Evolutionary conservation across 2,113 vertebrate genomes (phyloP), one percentile per base, ranked within the genome.

Genomic region (Alces alces): DNA sequence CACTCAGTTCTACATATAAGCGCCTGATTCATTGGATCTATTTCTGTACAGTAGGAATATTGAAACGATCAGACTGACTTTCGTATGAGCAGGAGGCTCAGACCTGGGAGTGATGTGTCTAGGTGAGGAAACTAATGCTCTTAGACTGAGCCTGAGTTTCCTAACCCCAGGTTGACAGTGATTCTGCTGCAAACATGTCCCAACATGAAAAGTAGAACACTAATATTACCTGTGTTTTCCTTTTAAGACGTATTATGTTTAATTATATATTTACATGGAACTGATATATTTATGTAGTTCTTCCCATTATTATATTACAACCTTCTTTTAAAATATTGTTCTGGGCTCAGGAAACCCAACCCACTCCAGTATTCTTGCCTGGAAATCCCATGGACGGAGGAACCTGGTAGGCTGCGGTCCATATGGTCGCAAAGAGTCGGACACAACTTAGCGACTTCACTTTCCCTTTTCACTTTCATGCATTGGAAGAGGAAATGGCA

Each of bases 271-370:
- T 93, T 57, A 30, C 3, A 43, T n/a, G 5, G 2, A 86, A 28
- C 52, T 83, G 61, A 3, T 16, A 70, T 55, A 28, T 33, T 88
- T 84, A 91, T 30, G 23, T 39, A 86, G 23, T 60, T 92, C 11
- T 43, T 93, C 33, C 39, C 93, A 58, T 73, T 60, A 61, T 52
- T 7, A 50, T 66, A 30, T 14, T 12, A 86, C 16, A 52, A 15
- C 52, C 55, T 73, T 86, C 25, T 88, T 93, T 60, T 33, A 28
- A 88, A 93, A 57, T 70, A 79, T n/a, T 78, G 6, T 92, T 88
- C 79, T 64, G 55, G 36, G 64, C 55, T 83, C 30, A 55, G 76
- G 43, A 90, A 73, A 92, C 23, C 45, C 6, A 88, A 92, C 23
- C 52, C 6, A 88, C 47, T 50, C 47, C 47, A 50, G 47, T 50